A percentile compares a stretch with the other conserved stretches of the same genome.
Conservation (phyloP, 2,888 invertebrate genomes). For the Habrosyne pyritoides region DNA sequence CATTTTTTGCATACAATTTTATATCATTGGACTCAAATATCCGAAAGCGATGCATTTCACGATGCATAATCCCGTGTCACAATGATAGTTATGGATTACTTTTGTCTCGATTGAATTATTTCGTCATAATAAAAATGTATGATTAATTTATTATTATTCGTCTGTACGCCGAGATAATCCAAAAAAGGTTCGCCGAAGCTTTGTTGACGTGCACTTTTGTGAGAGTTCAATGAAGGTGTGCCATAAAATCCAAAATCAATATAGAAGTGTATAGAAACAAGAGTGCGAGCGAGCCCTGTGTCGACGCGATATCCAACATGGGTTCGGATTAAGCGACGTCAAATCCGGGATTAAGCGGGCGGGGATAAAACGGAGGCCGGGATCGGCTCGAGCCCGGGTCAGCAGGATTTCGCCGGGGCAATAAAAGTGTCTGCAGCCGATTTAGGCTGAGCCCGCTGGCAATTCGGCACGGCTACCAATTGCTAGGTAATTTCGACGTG, state of each 20-base stretch:
- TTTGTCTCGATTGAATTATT: slow-evolving; percentile 72
- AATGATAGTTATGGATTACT: slow-evolving; percentile 75
- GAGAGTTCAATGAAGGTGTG: slow-evolving; percentile 52
- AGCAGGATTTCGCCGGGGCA: slow-evolving; percentile 79
- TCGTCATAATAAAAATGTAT: slow-evolving; percentile 62
- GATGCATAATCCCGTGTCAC: slow-evolving; percentile 71
- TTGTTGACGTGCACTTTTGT: slow-evolving; percentile 56
- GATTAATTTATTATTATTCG: slow-evolving; percentile 45
- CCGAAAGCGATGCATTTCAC: slow-evolving; percentile 68
- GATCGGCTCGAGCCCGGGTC: slow-evolving; percentile 76
- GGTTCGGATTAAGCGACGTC: slow-evolving; percentile 86
- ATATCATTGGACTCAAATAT: slow-evolving; percentile 78
- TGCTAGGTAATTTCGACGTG: slow-evolving; percentile 81
- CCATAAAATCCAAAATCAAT: slow-evolving; percentile 72
- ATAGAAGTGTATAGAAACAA: slow-evolving; percentile 59
- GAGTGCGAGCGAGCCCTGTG: slow-evolving; percentile 75
- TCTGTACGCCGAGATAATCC: slow-evolving; percentile 48
- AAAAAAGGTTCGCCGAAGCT: slow-evolving; percentile 45
- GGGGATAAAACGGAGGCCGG: slow-evolving; percentile 76
- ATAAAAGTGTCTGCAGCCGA: slow-evolving; percentile 85
- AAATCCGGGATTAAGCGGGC: slow-evolving; percentile 82
- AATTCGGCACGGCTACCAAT: slow-evolving; percentile 79
- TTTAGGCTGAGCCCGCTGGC: slow-evolving; percentile 80
- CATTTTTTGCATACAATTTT: slow-evolving; percentile 82
- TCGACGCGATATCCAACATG: slow-evolving; percentile 86